Conservation (phyloP, 2,113 vertebrate genomes). For the Bos indicus region DNA sequence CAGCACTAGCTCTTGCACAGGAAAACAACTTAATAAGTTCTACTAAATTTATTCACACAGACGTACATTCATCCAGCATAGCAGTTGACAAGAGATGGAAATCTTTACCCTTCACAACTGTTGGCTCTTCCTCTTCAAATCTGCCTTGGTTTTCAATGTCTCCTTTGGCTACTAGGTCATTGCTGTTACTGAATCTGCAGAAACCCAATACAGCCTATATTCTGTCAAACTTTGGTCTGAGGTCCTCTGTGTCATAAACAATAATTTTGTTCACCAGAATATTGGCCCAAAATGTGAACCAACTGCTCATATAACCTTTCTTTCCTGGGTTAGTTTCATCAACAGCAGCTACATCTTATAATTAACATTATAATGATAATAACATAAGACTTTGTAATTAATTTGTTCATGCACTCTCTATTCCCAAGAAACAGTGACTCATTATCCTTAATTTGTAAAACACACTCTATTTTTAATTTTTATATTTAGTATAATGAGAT, state of each 20-base stretch:
- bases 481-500: constrained; percentile 59
- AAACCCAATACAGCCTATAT: neutral
- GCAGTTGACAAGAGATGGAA: neutral
- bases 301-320: neutral
- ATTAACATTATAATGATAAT: constrained; percentile 55
- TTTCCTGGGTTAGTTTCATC: constrained; percentile 45
- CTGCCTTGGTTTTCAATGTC: constrained; percentile 15
- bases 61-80: neutral
- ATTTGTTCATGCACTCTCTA: constrained; percentile 52
- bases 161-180: neutral
- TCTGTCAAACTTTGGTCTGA: neutral
- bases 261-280: constrained; percentile 16
- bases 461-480: constrained; percentile 64
- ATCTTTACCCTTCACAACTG: neutral
- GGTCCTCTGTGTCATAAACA: neutral
- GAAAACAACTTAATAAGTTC: constrained; percentile 1
- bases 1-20: neutral
- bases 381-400: constrained; percentile 54
- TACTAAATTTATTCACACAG: neutral
- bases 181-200: neutral
- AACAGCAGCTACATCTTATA: constrained; percentile 23
- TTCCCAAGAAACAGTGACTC: constrained; percentile 55
- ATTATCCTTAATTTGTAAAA: constrained; percentile 66
- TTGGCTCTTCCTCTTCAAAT: constrained; percentile 14
- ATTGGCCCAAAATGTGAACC: constrained; percentile 19